Evolutionary conservation across 2,888 invertebrate genomes (phyloP), one percentile per base, ranked within the genome.

Genomic region (Thelaira solivaga): DNA sequence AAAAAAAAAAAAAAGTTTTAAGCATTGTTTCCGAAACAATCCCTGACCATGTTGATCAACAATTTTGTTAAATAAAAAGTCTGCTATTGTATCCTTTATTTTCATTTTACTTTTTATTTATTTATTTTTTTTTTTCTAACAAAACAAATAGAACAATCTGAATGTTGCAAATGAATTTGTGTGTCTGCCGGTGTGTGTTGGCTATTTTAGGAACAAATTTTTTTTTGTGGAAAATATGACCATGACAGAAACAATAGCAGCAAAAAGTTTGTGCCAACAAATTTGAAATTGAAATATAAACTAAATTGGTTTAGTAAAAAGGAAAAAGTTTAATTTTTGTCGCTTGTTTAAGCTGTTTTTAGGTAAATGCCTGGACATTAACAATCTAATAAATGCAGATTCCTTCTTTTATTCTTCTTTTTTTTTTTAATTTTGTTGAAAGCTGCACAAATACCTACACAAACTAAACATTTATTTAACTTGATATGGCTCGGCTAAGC

Each of bases 271-370:
- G 8, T 51, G 24, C 11, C 59, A 74, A 65, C 41, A 65, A 43
- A 51, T 67, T 59, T 45, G 26, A 73, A 65, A 51, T 51, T 65
- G 7, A 65, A 65, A 67, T 51, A 57, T 49, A 65, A 57, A 65
- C 57, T 65, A 41, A 73, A 73, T 57, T n/a, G n/a, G n/a, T n/a
- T n/a, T n/a, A n/a, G n/a, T n/a, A n/a, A n/a, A 31, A 39, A 41
- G 43, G 20, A 41, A 43, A 24, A 62, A 61, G 31, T 62, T 71
- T 53, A 13, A 53, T 29, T 64, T 24, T 26, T 36, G n/a, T 20
- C 10, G 26, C 13, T 47, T 20, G 20, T 43, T 59, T 16, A 4
- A 43, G 59, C 1, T 29, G 18, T 39, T 29, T 39, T 57, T 47
- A 57, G 45, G 55, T 36, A 45, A 57, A 43, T 45, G 45, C 45